Evolutionary conservation across 2,797 vertebrate genomes (phyloP), one percentile per base, ranked within the genome.

Genomic region (Apodemus agrarius): DNA sequence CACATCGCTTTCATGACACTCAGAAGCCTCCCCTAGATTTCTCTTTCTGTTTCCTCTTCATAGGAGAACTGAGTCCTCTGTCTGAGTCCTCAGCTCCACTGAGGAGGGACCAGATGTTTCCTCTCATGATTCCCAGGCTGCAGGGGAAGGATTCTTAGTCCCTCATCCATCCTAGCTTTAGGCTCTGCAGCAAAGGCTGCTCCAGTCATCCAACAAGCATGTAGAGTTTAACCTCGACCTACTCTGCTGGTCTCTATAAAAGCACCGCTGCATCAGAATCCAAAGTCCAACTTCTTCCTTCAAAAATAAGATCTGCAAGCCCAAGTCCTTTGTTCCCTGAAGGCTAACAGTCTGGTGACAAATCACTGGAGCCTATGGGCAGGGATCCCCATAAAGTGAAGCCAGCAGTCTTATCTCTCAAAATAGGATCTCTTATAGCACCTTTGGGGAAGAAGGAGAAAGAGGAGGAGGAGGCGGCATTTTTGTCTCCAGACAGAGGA

Each of bases 251-350:
- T 1, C 54, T 94, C 96, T 74, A 88, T 91, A 95, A 94, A n/a
- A n/a, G 37, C 46, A 61, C 43, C 90, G 76, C 84, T 57, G 78
- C 52, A 84, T 67, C 65, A 86, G 90, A 90, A 82, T 75, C 46
- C 49, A 93, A 79, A 95, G 72, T 74, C 94, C 37, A 46, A 59
- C 46, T 83, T 96, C 69, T 69, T 74, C 76, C 82, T 80, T 72
- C 65, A 79, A 74, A 96, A 81, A 22, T 34, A 89, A 90, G 1
- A 34, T 89, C 63, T 83, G 67, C 34, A 13, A 59, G 49, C 4
- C 34, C n/a, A 86, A 69, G 14, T 91, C n/a, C 57, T 92, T 74
- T 57, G 29, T 88, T 76, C 43, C 24, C 49, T 88, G 52, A 31
- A 49, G 34, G 19, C 59, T 94, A 37, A 46, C 14, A 46, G 26